Percentiles rank a stretch among this genome's conserved stretches.
Conservation (phyloP, 2,113 vertebrate genomes). For the Hippopotamus amphibius region DNA sequence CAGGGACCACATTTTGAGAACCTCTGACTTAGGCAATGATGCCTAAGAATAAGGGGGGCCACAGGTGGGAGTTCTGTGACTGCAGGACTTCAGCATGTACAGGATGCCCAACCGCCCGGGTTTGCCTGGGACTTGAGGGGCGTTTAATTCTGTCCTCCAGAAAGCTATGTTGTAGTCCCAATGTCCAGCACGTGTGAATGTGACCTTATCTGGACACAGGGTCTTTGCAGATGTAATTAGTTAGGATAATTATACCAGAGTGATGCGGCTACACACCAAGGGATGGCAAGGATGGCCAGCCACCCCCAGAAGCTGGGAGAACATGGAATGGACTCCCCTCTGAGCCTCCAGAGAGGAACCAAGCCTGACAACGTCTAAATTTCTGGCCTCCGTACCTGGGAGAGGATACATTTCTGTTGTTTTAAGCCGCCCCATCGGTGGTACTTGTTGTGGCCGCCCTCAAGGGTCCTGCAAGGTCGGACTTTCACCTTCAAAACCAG, state of each 20-base stretch:
- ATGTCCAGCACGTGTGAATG: no score
- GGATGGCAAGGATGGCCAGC: neutral
- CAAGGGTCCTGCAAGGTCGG: neutral
- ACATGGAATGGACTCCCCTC: neutral
- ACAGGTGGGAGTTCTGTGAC: fast-evolving
- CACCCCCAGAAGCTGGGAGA: neutral
- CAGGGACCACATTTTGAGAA: neutral
- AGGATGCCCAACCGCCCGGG: neutral
- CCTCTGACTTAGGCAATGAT: neutral
- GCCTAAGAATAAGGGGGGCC: neutral
- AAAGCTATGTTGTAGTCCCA: neutral
- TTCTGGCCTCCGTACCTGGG: neutral
- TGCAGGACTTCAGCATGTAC: neutral
- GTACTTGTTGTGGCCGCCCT: fast-evolving
- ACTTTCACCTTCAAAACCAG: neutral
- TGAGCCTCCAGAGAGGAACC: neutral
- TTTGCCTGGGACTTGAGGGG: neutral
- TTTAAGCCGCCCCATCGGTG: neutral
- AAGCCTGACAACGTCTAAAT: neutral
- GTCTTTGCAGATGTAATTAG: neutral
- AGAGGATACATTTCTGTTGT: neutral
- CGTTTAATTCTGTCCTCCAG: neutral
- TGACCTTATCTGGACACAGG: neutral
- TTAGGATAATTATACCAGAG: neutral
- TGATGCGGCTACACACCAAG: fast-evolving